These are phyloP conservation scores for Thaleichthys pacificus DNA, from an alignment of 2,797 vertebrate genomes.

Conservation along the genomic window DNA sequence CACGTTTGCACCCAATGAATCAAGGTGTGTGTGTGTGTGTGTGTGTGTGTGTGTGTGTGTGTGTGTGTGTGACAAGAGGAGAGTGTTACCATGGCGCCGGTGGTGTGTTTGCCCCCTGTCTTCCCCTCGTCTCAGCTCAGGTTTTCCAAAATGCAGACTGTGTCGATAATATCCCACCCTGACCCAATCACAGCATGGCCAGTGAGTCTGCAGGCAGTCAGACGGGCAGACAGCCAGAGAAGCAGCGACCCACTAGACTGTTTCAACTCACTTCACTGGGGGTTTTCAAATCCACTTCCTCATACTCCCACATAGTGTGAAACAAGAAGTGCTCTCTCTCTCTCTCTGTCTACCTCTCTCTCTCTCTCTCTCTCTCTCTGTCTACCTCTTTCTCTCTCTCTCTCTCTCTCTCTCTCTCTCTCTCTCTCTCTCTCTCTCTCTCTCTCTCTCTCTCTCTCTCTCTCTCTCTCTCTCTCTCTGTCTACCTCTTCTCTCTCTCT, in stretches of 20 bases:
- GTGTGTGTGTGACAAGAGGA: conserved; percentile 30
- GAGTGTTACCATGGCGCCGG: conserved; percentile 54
- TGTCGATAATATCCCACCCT: conserved; percentile 45
- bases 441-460: too few species aligned
- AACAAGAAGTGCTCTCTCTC: conserved; percentile 61
- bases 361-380: neutral
- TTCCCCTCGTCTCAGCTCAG: conserved; percentile 27
- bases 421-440: too few species aligned
- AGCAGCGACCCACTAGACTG: conserved; percentile 40
- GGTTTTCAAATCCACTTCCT: conserved; percentile 71
- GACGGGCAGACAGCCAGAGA: conserved; percentile 8
- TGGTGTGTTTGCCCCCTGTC: conserved; percentile 33
- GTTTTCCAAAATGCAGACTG: conserved; percentile 37
- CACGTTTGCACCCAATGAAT: neutral
- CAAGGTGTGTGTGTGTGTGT: neutral
- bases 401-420: too few species aligned
- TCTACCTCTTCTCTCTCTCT: too few species aligned
- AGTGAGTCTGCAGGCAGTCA: conserved; percentile 35
- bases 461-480: too few species aligned
- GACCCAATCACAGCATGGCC: conserved; percentile 52
- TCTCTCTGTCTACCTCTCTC: neutral
- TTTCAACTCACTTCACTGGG: conserved; percentile 9
- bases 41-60: neutral
- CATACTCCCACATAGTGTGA: conserved; percentile 61
- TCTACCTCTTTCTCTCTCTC: too few species aligned